Percentiles rank a stretch among this genome's conserved stretches.
phyloP scores from a whole-genome alignment of 2,888 invertebrate genomes.

The Ormyrus pomaceus region DNA sequence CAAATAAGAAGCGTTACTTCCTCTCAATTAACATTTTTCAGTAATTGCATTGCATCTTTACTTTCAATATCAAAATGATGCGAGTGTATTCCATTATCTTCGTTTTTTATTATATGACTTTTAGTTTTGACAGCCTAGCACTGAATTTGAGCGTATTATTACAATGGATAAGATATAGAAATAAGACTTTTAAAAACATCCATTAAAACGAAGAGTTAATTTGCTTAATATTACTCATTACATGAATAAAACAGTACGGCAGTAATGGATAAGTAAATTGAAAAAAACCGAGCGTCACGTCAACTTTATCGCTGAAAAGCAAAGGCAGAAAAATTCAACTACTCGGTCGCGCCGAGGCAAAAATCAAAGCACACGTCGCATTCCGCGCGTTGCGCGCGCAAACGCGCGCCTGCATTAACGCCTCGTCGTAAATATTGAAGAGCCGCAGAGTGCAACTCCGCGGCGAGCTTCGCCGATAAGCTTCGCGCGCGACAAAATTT shows the following conservation, averaged over 20 bases:
- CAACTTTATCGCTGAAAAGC: not conserved
- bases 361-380: not conserved
- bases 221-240: not conserved
- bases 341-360: not conserved
- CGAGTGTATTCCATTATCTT: not conserved
- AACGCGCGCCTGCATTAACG: not conserved
- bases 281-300: not conserved
- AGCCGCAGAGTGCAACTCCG: slow-evolving; percentile 11
- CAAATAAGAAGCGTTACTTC: not conserved
- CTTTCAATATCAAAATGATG: not conserved
- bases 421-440: slow-evolving; percentile 20
- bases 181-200: not conserved
- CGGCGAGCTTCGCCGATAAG: not conserved
- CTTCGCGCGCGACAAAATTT: slow-evolving; percentile 5
- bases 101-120: no score
- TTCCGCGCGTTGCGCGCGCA: no score
- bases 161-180: not conserved
- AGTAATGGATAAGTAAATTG: no score
- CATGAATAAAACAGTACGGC: not conserved
- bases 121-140: not conserved
- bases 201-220: no score
- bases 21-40: slow-evolving; percentile 21
- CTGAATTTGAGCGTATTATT: not conserved
- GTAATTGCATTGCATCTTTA: not conserved
- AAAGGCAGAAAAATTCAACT: not conserved